phyloP scores from a whole-genome alignment of 2,797 vertebrate species.

The Otus scops region DNA sequence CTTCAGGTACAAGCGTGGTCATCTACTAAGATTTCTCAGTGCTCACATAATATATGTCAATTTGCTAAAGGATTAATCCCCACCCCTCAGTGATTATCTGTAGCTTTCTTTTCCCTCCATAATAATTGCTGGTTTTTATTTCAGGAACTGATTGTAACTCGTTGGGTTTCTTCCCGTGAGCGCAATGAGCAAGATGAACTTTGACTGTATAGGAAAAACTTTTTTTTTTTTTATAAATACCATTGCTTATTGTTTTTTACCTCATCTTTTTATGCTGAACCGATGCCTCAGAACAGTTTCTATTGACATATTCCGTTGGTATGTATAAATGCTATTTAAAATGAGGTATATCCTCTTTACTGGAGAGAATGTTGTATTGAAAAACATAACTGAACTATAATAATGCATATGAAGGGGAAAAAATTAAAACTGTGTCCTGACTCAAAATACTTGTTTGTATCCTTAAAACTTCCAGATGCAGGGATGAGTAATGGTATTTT shows the following conservation, averaged over 20 bases:
- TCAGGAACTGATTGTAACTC: slow-evolving; percentile 85
- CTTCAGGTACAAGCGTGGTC: not conserved
- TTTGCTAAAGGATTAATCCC: not conserved
- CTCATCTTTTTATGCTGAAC: not conserved
- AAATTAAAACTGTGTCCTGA: not conserved
- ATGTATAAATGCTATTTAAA: not conserved
- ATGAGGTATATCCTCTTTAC: not conserved
- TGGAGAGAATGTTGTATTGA: not conserved
- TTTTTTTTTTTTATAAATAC: not conserved
- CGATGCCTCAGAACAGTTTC: not conserved
- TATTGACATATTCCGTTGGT: not conserved
- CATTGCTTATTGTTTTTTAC: not conserved
- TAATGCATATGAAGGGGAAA: not conserved
- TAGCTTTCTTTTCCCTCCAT: not conserved
- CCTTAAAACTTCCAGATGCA: not conserved
- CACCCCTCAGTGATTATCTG: not conserved
- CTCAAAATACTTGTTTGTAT: not conserved
- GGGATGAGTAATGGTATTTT: not conserved
- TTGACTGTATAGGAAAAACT: not conserved
- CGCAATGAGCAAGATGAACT: slow-evolving; percentile 84
- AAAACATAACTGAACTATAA: not conserved
- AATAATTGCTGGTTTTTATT: not conserved
- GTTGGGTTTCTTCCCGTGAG: slow-evolving; percentile 89
- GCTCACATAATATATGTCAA: accelerated
- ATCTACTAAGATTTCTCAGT: not conserved